A percentile compares a stretch with the other conserved stretches of the same genome.
Evolutionary conservation across 1,140 invertebrate genomes (phyloP).

Genomic region (Euglossa dilemma): DNA sequence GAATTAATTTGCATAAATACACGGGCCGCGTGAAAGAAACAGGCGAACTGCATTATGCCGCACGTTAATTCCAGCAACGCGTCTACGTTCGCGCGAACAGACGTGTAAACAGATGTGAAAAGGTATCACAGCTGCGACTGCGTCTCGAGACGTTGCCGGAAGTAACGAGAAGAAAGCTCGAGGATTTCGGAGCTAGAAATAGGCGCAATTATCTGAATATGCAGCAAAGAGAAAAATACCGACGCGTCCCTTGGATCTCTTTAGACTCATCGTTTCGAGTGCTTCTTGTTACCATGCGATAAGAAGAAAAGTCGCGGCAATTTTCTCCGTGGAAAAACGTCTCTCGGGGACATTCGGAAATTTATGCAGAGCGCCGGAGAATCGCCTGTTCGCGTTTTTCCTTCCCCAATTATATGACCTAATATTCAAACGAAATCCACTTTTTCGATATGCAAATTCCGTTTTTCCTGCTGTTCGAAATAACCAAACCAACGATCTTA

Average conservation of each 20-base stretch:
- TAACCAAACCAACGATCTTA: too few relatives aligned
- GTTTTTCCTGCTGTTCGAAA: too few relatives aligned
- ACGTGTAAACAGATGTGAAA: not conserved
- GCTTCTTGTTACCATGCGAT: not conserved
- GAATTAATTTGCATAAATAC: slow-evolving; percentile 31
- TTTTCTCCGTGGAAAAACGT: not conserved
- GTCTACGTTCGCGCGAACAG: not conserved
- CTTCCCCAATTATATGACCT: too few relatives aligned
- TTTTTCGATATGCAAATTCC: too few relatives aligned
- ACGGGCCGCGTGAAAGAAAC: not conserved
- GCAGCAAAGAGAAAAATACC: not conserved
- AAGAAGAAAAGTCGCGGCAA: not conserved
- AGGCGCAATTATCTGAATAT: not conserved
- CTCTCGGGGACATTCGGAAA: too few relatives aligned
- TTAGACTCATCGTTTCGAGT: not conserved
- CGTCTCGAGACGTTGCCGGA: not conserved
- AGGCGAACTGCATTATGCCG: not conserved
- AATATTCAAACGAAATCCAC: too few relatives aligned
- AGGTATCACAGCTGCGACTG: not conserved
- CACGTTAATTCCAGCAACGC: not conserved
- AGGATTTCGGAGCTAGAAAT: not conserved
- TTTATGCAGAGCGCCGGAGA: too few relatives aligned
- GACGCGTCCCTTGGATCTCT: not conserved
- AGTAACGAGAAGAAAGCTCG: slow-evolving; percentile 1
- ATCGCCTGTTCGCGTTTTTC: too few relatives aligned